Conservation (phyloP, 1,140 invertebrate species). For the Elymnias hypermnestra region DNA sequence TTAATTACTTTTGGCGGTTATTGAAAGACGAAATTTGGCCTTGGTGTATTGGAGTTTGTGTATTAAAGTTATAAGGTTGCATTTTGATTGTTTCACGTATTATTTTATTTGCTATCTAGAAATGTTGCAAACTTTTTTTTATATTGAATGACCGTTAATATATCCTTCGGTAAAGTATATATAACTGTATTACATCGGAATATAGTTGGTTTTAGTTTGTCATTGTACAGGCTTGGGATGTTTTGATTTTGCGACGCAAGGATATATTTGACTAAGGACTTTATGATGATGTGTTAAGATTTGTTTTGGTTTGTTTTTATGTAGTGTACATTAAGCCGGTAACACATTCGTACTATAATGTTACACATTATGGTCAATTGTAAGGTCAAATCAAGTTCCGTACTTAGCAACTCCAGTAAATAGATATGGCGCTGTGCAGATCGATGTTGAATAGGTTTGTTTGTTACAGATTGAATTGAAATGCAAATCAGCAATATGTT, state of each 20-base stretch:
- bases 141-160: background rate
- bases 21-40: no score
- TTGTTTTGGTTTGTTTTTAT: background rate
- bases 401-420: conserved; percentile 2
- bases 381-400: conserved; percentile 14
- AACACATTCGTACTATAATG: conserved; percentile 11
- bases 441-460: background rate
- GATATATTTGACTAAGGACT: background rate
- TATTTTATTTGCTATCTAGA: background rate
- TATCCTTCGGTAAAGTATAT: background rate
- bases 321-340: background rate
- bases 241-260: background rate
- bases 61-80: no score
- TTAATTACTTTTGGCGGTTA: no score
- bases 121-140: background rate
- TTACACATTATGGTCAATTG: conserved; percentile 13
- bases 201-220: background rate
- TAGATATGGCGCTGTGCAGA: background rate
- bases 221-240: no score
- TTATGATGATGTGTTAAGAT: background rate
- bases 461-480: background rate
- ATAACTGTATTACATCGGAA: background rate
- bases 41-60: no score
- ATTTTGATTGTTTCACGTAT: background rate
- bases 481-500: no score